These are phyloP conservation scores for Lerema accius DNA, from an alignment of 1,140 invertebrate genomes.

Conservation along the genomic window DNA sequence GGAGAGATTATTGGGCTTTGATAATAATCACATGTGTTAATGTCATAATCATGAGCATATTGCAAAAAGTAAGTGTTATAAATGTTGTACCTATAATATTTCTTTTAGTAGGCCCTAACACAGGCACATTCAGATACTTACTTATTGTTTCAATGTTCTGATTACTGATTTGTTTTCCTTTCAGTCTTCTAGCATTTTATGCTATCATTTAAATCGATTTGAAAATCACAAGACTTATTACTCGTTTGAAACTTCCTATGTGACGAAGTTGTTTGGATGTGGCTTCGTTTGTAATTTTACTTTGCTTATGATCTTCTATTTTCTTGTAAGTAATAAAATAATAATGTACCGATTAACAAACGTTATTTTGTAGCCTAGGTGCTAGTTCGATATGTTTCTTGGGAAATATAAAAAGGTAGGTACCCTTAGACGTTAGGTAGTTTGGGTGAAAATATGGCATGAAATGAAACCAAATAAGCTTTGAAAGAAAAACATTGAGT, in stretches of 20 bases:
- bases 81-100: no score
- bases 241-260: constrained; percentile 30
- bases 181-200: constrained; percentile 1
- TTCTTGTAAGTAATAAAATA: constrained; percentile 4
- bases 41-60: constrained; percentile 3
- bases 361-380: no score
- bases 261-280: constrained; percentile 28
- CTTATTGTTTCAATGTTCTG: no score
- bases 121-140: no score
- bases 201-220: constrained; percentile 15
- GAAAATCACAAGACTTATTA: constrained; percentile 32
- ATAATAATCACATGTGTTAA: neutral
- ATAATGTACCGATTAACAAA: no score
- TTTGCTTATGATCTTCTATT: constrained; percentile 3
- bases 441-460: no score
- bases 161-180: constrained; percentile 12
- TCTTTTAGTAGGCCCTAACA: no score
- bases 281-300: constrained; percentile 26
- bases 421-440: no score
- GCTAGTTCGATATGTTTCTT: no score
- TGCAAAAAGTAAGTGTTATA: constrained; percentile 12
- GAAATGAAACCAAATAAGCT: no score
- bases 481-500: no score
- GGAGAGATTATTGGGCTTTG: constrained; percentile 7
- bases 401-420: no score